A percentile compares a stretch with the other conserved stretches of the same genome.
phyloP scores from a whole-genome alignment of 2,113 vertebrate genomes.

The Entelurus aequoreus region DNA sequence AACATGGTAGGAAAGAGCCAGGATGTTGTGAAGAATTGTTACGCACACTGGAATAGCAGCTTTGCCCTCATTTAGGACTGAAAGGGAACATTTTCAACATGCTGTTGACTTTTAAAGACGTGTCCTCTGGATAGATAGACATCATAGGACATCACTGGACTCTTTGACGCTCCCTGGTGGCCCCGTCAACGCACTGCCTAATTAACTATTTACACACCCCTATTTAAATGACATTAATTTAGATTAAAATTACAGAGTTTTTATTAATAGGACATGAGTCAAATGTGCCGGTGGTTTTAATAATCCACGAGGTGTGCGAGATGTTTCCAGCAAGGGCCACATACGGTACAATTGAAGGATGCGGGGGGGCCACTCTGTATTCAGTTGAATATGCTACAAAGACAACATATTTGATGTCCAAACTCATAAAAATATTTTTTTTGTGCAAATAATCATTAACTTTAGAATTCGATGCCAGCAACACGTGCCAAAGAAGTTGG shows the following conservation, averaged over 20 bases:
- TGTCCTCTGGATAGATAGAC: not conserved
- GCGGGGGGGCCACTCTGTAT: no score
- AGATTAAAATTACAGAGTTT: not conserved
- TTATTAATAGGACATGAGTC: no score
- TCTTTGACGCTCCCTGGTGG: conserved; percentile 53
- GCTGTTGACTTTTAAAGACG: not conserved
- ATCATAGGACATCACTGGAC: not conserved
- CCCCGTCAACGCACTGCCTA: not conserved
- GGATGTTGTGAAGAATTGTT: conserved; percentile 35
- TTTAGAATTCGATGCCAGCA: no score
- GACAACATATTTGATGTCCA: no score
- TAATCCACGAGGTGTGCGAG: no score
- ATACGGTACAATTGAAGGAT: no score
- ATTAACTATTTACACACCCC: not conserved
- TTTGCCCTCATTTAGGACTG: conserved; percentile 18
- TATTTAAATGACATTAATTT: not conserved
- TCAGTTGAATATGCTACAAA: no score
- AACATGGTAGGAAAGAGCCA: conserved; percentile 6
- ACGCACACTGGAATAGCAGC: conserved; percentile 37
- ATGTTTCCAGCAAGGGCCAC: no score
- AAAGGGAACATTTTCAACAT: conserved; percentile 28
- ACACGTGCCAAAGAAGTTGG: no score
- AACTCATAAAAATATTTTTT: no score
- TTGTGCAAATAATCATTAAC: no score
- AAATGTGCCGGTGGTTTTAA: no score